A percentile compares a stretch with the other conserved stretches of the same genome.
phyloP scores from a whole-genome alignment of 2,797 vertebrate species.

The Syndactyla subalaris region DNA sequence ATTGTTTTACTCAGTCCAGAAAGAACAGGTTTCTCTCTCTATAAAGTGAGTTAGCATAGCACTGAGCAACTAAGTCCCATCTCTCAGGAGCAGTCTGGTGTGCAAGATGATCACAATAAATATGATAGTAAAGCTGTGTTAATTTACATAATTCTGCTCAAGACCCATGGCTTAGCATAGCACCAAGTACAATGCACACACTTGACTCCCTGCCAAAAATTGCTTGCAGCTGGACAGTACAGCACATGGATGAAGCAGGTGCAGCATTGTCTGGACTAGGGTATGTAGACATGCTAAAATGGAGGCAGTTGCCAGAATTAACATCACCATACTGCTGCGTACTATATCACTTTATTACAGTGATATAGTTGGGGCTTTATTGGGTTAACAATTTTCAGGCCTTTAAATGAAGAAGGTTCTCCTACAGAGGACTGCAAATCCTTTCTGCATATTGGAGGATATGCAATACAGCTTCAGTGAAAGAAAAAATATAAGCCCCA shows the following conservation, averaged over 20 bases:
- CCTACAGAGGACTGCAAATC: neutral
- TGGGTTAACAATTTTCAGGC: neutral
- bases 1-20: neutral
- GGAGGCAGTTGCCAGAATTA: neutral
- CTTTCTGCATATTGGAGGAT: neutral
- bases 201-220: neutral
- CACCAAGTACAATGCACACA: neutral
- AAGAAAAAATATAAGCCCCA: neutral
- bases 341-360: neutral
- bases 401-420: neutral
- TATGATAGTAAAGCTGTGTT: neutral
- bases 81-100: neutral
- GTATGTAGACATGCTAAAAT: neutral
- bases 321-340: neutral
- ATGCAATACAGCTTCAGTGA: neutral
- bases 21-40: neutral
- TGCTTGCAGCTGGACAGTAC: neutral
- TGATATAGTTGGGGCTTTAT: neutral
- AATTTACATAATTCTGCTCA: neutral
- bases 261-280: neutral
- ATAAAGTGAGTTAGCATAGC: neutral
- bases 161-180: neutral
- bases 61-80: fast-evolving
- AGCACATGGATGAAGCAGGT: neutral
- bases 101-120: neutral